Evolutionary conservation across 2,888 invertebrate species (phyloP).

Genomic region (Melipona beecheii): DNA sequence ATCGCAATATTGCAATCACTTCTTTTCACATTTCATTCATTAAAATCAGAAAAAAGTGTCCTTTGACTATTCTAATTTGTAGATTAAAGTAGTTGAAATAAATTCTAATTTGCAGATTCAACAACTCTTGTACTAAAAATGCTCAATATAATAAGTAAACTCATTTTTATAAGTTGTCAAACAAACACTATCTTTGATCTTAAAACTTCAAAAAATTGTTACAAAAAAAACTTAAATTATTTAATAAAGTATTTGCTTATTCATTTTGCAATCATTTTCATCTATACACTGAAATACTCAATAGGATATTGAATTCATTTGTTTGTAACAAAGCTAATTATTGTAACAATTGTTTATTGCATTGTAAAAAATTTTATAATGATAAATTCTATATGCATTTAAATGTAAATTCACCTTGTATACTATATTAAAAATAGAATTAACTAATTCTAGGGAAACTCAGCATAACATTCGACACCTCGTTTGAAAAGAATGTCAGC

Average conservation of each 20-base stretch:
- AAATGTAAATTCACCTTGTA: neutral
- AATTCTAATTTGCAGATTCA: neutral
- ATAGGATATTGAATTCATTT: neutral
- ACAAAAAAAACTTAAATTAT: neutral
- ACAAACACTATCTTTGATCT: neutral
- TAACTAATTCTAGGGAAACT: neutral
- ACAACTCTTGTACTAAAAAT: neutral
- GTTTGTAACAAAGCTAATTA: neutral
- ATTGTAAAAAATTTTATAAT: neutral
- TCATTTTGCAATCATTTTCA: neutral
- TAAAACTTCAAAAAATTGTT: neutral
- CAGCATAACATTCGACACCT: conserved; percentile 54
- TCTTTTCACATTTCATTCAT: neutral
- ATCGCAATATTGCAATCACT: neutral
- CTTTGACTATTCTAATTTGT: no score
- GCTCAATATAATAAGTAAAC: neutral
- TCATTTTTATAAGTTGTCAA: neutral
- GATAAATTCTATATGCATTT: neutral
- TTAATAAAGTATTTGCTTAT: neutral
- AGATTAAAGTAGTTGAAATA: no score
- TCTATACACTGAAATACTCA: neutral
- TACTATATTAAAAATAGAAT: neutral
- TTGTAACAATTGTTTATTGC: neutral
- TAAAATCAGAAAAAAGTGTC: neutral
- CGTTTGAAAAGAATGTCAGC: conserved; percentile 7